Conservation (phyloP, 1,140 invertebrate genomes). For the Cydia amplana region DNA sequence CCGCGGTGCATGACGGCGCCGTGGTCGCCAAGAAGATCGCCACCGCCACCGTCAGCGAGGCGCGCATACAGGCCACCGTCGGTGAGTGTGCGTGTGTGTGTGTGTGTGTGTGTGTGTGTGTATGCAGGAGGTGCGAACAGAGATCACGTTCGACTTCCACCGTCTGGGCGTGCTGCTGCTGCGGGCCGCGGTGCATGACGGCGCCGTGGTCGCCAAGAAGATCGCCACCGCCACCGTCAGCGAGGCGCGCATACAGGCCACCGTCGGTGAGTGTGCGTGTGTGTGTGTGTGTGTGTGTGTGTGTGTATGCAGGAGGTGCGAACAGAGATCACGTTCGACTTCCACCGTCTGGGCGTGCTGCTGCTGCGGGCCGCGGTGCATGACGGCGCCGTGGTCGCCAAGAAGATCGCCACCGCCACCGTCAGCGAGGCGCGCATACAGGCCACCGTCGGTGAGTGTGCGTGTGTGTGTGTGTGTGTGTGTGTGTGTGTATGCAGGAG, state of each 20-base stretch:
- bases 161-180: slow-evolving; percentile 93
- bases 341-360: slow-evolving; percentile 93
- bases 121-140: slow-evolving; percentile 79
- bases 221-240: slow-evolving; percentile 96
- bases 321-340: slow-evolving; percentile 94
- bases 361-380: slow-evolving; percentile 88
- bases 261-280: slow-evolving; percentile 81
- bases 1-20: slow-evolving; percentile 85
- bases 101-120: no score
- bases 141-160: slow-evolving; percentile 96
- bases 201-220: slow-evolving; percentile 88
- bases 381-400: slow-evolving; percentile 85
- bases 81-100: slow-evolving; percentile 76
- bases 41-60: slow-evolving; percentile 94
- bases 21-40: slow-evolving; percentile 93
- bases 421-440: slow-evolving; percentile 94
- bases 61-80: slow-evolving; percentile 93
- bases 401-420: slow-evolving; percentile 96
- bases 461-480: no score
- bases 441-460: slow-evolving; percentile 86
- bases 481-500: no score
- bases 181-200: slow-evolving; percentile 87
- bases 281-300: no score
- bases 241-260: slow-evolving; percentile 94
- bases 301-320: slow-evolving; percentile 63